These are phyloP conservation scores for Sebastes hopkinsi DNA, from an alignment of 2,797 vertebrate species.

Conservation along the genomic window DNA sequence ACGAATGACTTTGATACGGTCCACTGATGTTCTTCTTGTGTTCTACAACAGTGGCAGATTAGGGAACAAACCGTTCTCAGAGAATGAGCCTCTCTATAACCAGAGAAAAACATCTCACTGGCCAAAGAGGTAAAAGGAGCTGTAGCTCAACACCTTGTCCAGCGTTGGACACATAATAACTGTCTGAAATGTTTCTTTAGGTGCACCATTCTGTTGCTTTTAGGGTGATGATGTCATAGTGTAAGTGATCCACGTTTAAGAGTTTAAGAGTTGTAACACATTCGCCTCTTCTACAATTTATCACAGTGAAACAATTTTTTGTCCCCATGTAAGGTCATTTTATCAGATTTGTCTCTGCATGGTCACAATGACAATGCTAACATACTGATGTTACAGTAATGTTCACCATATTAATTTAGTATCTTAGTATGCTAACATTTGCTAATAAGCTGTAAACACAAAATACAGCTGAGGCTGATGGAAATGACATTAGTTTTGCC, in stretches of 20 bases:
- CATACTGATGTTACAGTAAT: not conserved
- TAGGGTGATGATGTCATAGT: not conserved
- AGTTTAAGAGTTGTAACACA: not conserved
- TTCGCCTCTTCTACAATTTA: not conserved
- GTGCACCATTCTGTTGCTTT: conserved; percentile 17
- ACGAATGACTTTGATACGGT: not conserved
- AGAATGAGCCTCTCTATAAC: not conserved
- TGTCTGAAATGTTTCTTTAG: conserved; percentile 31
- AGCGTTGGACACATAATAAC: conserved; percentile 18
- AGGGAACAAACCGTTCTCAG: not conserved
- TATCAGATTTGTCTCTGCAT: not conserved
- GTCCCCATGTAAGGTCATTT: not conserved
- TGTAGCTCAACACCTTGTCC: conserved; percentile 6
- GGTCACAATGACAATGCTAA: not conserved
- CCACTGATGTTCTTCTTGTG: not conserved
- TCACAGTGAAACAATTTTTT: not conserved
- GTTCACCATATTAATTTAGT: not conserved
- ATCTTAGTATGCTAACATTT: not conserved
- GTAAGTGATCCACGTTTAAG: not conserved
- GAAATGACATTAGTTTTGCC: no score
- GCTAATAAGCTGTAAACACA: not conserved
- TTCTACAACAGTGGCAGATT: not conserved
- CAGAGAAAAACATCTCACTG: not conserved
- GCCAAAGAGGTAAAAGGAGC: not conserved
- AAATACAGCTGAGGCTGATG: no score